phyloP scores from a whole-genome alignment of 2,888 invertebrate genomes.

The Acutogordius australiensis region DNA sequence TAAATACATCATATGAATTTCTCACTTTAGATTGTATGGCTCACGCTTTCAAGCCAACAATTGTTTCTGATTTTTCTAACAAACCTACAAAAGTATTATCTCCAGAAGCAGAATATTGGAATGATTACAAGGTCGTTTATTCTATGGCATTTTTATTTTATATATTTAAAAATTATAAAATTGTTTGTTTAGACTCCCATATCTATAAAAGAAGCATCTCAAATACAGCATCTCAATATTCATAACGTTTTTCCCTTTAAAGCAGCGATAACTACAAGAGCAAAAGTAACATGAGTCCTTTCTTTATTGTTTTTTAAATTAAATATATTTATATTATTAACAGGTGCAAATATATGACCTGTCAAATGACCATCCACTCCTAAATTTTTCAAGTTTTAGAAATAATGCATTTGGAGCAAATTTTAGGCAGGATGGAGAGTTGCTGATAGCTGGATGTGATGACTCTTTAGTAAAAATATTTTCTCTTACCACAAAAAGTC shows the following conservation, averaged over 20 bases:
- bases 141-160: not conserved
- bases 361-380: not conserved
- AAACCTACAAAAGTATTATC: not conserved
- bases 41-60: not conserved
- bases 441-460: conserved; percentile 49
- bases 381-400: conserved; percentile 22
- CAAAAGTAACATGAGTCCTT: not conserved
- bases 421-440: conserved; percentile 22
- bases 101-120: not conserved
- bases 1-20: too few species aligned
- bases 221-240: not conserved
- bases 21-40: too few species aligned
- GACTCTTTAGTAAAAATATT: conserved; percentile 58
- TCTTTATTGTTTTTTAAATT: too few species aligned
- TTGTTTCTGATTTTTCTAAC: not conserved
- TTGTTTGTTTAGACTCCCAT: not conserved
- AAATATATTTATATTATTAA: not conserved
- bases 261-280: not conserved
- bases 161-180: not conserved
- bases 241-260: not conserved
- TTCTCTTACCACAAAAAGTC: conserved; percentile 49
- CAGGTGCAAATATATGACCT: conserved; percentile 16
- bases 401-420: conserved; percentile 23
- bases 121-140: not conserved
- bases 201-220: not conserved